phyloP scores from a whole-genome alignment of 2,888 invertebrate species.

The Trypoxylon attenuatum region DNA sequence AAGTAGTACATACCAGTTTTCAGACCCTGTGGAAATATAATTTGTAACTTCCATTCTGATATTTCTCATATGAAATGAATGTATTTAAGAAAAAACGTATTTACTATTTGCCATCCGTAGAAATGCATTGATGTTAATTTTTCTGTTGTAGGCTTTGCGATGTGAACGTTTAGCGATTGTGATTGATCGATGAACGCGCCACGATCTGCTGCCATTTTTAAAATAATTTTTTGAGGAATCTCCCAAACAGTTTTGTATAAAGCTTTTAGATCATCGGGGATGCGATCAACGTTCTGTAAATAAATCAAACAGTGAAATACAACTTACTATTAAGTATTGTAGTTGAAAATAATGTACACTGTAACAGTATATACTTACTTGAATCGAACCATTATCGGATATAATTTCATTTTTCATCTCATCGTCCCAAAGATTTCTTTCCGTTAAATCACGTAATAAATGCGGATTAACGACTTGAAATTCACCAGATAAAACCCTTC shows the following conservation, averaged over 20 bases:
- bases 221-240: slow-evolving; percentile 92
- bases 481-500: slow-evolving; percentile 96
- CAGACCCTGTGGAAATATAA: slow-evolving; percentile 80
- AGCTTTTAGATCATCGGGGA: slow-evolving; percentile 89
- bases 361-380: slow-evolving; percentile 69
- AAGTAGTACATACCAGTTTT: slow-evolving; percentile 99
- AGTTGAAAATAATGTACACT: neutral
- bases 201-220: slow-evolving; percentile 98
- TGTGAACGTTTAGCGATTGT: slow-evolving; percentile 97
- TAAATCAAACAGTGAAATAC: slow-evolving; percentile 23
- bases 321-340: neutral
- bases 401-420: slow-evolving; percentile 97
- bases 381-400: slow-evolving; percentile 93
- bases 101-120: slow-evolving; percentile 93
- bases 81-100: slow-evolving; percentile 24
- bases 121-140: slow-evolving; percentile 99
- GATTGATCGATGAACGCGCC: slow-evolving; percentile 99
- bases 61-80: neutral
- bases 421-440: slow-evolving; percentile 93
- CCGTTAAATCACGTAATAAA: slow-evolving; percentile 93
- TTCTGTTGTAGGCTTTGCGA: slow-evolving; percentile 94
- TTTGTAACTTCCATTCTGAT: neutral
- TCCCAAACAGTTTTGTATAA: slow-evolving; percentile 99
- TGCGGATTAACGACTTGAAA: slow-evolving; percentile 98
- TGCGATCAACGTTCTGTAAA: slow-evolving; percentile 86